Evolutionary conservation across 2,888 invertebrate species (phyloP).

Genomic region (Ptychoptera albimana): DNA sequence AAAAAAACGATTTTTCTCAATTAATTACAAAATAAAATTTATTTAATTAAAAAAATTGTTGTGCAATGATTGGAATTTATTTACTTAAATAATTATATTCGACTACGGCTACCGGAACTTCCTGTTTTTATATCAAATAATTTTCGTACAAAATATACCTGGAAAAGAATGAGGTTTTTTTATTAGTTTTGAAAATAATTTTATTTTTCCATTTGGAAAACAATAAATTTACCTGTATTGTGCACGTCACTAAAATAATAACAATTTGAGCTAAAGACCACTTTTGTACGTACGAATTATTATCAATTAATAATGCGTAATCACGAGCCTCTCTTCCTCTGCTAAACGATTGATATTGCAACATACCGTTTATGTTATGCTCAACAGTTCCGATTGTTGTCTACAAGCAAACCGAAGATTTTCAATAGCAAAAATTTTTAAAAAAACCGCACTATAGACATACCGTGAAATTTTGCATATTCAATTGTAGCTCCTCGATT

Average conservation of each 20-base stretch:
- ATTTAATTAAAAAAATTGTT: no score
- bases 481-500: conserved; percentile 69
- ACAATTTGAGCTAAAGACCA: conserved; percentile 81
- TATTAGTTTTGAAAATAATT: no score
- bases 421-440: background rate
- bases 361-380: conserved; percentile 69
- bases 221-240: conserved; percentile 41
- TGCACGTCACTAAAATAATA: conserved; percentile 63
- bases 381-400: conserved; percentile 60
- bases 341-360: conserved; percentile 67
- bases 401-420: conserved; percentile 33
- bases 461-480: conserved; percentile 83
- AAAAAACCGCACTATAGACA: background rate
- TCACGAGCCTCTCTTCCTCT: conserved; percentile 69
- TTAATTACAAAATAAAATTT: no score
- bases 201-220: conserved; percentile 31
- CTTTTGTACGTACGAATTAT: conserved; percentile 70
- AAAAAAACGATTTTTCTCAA: no score
- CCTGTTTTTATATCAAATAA: conserved; percentile 66
- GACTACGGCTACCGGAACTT: conserved; percentile 33
- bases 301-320: conserved; percentile 62
- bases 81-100: conserved; percentile 6
- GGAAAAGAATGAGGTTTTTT: conserved; percentile 29
- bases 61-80: no score
- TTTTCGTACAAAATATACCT: conserved; percentile 80